A percentile compares a stretch with the other conserved stretches of the same genome.
phyloP scores from a whole-genome alignment of 1,140 invertebrate genomes.

The Drosophila carrolli region DNA sequence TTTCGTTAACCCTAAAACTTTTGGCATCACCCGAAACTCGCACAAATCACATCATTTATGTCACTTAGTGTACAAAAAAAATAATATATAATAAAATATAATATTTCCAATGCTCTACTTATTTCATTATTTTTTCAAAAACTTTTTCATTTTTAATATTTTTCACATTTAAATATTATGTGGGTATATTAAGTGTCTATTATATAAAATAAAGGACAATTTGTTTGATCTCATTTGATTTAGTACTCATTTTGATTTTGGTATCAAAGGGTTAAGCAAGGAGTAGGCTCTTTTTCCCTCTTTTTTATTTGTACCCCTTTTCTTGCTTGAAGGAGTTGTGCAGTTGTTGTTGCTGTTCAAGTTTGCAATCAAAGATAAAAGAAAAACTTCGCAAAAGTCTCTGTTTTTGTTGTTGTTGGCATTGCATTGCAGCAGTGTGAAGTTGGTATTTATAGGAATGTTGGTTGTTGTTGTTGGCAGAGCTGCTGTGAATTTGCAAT shows the following conservation, averaged over 20 bases:
- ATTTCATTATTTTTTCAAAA: background rate
- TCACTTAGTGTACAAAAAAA: too few relatives aligned
- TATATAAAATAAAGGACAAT: too few relatives aligned
- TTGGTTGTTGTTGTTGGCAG: conserved; percentile 31
- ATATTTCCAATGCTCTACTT: too few relatives aligned
- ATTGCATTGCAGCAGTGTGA: conserved; percentile 56
- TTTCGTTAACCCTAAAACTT: conserved; percentile 19
- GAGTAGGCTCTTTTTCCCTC: conserved; percentile 16
- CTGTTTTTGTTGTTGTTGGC: conserved; percentile 5
- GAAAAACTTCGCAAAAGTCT: conserved; percentile 65
- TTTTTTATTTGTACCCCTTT: background rate
- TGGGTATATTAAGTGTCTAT: too few relatives aligned
- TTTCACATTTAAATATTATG: too few relatives aligned
- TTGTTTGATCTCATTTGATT: too few relatives aligned
- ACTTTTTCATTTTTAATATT: background rate
- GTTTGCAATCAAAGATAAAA: conserved; percentile 79
- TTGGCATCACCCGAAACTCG: too few relatives aligned
- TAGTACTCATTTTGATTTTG: background rate
- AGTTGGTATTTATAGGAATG: conserved; percentile 81
- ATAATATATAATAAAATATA: too few relatives aligned
- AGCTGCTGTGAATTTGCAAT: conserved; percentile 64
- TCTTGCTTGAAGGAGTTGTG: conserved; percentile 28
- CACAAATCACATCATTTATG: too few relatives aligned
- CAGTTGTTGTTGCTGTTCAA: conserved; percentile 52
- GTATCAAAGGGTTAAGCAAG: conserved; percentile 33